These are phyloP conservation scores for Frankliniella intonsa DNA, from an alignment of 2,888 invertebrate species.

Conservation along the genomic window DNA sequence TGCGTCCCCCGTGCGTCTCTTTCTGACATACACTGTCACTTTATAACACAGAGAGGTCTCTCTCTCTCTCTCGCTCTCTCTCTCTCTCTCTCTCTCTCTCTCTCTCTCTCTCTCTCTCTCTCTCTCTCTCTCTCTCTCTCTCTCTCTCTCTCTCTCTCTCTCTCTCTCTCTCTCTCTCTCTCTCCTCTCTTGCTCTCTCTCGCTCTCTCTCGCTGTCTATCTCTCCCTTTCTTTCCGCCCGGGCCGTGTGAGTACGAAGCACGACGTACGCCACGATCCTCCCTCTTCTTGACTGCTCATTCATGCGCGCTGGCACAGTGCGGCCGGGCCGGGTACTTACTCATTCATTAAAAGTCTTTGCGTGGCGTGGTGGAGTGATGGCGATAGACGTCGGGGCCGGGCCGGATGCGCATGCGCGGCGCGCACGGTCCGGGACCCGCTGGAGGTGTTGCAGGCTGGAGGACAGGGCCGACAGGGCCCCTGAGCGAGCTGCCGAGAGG, in stretches of 20 bases:
- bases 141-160: background rate
- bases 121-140: constrained; percentile 10
- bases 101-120: constrained; percentile 10
- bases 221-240: no score
- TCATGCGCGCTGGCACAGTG: no score
- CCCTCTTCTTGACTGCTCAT: no score
- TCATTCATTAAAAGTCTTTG: no score
- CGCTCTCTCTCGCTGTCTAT: no score
- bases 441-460: background rate
- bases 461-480: background rate
- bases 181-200: background rate
- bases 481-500: background rate
- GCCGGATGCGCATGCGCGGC: no score
- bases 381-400: no score
- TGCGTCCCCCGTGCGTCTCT: background rate
- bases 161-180: background rate
- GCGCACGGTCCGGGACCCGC: no score
- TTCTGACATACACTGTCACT: background rate
- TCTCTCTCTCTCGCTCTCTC: background rate
- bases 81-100: background rate
- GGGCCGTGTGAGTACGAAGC: no score
- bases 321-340: no score
- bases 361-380: no score
- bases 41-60: background rate
- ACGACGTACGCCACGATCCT: no score